Evolutionary conservation across 2,113 vertebrate genomes (phyloP).

Genomic region (Urocynchramus pylzowi): DNA sequence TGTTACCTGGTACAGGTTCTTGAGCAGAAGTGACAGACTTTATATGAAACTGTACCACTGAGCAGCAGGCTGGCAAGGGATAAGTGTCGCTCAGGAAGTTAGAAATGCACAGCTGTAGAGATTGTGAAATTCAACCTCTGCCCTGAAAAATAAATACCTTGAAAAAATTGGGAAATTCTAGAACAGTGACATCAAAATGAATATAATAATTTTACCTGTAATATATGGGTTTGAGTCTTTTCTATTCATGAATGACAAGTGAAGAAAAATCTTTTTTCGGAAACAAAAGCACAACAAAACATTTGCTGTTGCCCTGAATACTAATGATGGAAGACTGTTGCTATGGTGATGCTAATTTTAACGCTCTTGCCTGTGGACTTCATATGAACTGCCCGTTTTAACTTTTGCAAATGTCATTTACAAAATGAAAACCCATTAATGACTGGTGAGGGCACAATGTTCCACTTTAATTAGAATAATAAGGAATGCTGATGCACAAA

Average conservation of each 20-base stretch:
- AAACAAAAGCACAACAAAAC: constrained; percentile 79
- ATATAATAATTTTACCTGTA: constrained; percentile 48
- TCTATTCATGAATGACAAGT: constrained; percentile 50
- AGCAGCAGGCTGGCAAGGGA: constrained; percentile 56
- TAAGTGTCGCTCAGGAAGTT: constrained; percentile 56
- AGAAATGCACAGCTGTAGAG: constrained; percentile 47
- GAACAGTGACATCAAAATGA: not conserved
- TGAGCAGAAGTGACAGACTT: constrained; percentile 21
- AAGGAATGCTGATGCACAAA: constrained; percentile 80
- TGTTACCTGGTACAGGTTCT: constrained; percentile 1
- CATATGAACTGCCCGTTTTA: constrained; percentile 80
- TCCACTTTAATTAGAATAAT: constrained; percentile 85
- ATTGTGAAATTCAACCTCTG: constrained; percentile 47
- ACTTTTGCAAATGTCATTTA: constrained; percentile 84
- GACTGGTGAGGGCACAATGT: constrained; percentile 79
- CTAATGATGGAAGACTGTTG: constrained; percentile 82
- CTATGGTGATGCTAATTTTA: constrained; percentile 84
- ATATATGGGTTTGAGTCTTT: constrained; percentile 17
- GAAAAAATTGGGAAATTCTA: not conserved
- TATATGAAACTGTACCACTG: not conserved
- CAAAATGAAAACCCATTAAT: constrained; percentile 84
- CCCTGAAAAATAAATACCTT: constrained; percentile 18
- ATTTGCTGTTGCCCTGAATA: constrained; percentile 76
- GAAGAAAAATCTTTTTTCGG: constrained; percentile 54
- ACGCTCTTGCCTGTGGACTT: constrained; percentile 81